Percentiles rank a stretch among this genome's conserved stretches.
Evolutionary conservation across 1,140 invertebrate genomes (phyloP).

Genomic region (Heterodera carotae): DNA sequence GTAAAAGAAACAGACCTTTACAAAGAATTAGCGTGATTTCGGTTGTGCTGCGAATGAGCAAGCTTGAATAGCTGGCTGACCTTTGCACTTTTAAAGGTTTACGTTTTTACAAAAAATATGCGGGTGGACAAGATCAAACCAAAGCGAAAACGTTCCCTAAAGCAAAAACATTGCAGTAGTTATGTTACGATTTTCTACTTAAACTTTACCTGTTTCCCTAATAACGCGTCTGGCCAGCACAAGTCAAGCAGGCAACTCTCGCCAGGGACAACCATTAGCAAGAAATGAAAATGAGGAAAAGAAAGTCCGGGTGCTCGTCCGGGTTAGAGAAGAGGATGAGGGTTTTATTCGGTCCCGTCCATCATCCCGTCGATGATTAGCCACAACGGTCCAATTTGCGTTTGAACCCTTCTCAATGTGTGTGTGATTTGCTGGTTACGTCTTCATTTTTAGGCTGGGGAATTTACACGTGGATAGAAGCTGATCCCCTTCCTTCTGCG

Average conservation of each 20-base stretch:
- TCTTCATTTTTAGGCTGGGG: too few relatives aligned
- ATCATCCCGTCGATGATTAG: background rate
- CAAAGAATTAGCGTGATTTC: background rate
- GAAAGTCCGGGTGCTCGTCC: background rate
- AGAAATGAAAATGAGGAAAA: background rate
- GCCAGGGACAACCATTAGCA: background rate
- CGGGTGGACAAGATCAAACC: background rate
- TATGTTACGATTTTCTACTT: background rate
- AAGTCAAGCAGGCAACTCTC: background rate
- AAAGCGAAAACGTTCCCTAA: slow-evolving; percentile 3
- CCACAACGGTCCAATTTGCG: background rate
- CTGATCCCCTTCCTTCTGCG: background rate
- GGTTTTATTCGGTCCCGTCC: background rate
- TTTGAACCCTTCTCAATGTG: background rate
- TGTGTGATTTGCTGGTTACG: background rate
- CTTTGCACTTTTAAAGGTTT: background rate
- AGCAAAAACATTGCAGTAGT: background rate
- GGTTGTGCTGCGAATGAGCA: slow-evolving; percentile 4
- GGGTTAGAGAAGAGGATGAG: background rate
- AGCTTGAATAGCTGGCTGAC: slow-evolving; percentile 8
- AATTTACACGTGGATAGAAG: background rate
- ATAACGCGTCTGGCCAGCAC: slow-evolving; percentile 2
- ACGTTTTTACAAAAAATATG: background rate
- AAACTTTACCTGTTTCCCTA: background rate
- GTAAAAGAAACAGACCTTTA: background rate